Evolutionary conservation across 2,797 vertebrate species (phyloP).

Genomic region (Trachops cirrhosus): DNA sequence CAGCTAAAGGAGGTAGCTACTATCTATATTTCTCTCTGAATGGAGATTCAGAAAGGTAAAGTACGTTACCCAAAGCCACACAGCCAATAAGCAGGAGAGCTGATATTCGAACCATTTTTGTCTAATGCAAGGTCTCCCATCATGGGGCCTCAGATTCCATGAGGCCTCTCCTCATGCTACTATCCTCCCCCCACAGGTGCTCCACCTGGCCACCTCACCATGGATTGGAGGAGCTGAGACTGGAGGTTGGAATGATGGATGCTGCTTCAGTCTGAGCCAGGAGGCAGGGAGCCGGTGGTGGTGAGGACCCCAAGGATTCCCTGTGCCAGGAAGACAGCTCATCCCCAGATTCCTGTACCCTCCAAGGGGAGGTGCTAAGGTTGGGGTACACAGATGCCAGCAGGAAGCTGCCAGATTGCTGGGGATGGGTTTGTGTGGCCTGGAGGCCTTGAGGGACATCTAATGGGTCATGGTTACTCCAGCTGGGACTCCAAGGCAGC

Average conservation of each 20-base stretch:
- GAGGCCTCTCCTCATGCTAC: neutral
- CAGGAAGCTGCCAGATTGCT: neutral
- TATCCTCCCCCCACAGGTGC: neutral
- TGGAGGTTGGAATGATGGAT: neutral
- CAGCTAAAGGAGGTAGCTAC: neutral
- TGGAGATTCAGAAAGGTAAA: neutral
- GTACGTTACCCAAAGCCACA: neutral
- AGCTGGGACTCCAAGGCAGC: constrained; percentile 10
- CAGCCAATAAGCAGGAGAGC: neutral
- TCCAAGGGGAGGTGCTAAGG: neutral
- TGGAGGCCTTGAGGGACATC: constrained; percentile 12
- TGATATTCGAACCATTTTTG: neutral
- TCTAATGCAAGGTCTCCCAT: neutral
- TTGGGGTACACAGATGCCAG: neutral
- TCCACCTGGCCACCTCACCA: constrained; percentile 40
- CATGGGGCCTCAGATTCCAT: neutral
- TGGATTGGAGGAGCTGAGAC: neutral
- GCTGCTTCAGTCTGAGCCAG: constrained; percentile 33
- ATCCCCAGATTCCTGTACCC: neutral
- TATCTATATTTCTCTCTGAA: neutral
- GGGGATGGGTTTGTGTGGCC: constrained; percentile 34
- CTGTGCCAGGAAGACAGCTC: neutral
- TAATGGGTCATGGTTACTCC: constrained; percentile 43
- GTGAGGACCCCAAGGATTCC: neutral
- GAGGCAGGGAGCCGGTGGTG: neutral